Conservation (phyloP, 2,113 vertebrate species). For the Pelecanus crispus region DNA sequence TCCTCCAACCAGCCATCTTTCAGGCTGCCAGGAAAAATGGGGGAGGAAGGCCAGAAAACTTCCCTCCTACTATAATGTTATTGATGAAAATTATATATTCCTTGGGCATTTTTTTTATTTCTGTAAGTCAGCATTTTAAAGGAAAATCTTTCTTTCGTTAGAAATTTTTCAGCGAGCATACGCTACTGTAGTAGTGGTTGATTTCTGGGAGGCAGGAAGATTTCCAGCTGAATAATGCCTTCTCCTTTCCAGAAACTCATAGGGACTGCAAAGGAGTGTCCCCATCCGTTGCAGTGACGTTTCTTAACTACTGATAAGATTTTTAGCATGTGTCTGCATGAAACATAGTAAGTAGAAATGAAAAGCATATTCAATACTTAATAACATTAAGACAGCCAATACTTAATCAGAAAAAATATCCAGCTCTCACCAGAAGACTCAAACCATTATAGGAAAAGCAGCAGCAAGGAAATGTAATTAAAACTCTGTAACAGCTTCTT, state of each 20-base stretch:
- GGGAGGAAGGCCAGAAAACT: neutral
- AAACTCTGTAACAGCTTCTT: neutral
- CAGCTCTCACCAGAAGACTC: neutral
- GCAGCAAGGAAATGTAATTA: conserved; percentile 24
- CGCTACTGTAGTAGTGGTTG: neutral
- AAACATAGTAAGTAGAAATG: neutral
- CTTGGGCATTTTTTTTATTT: neutral
- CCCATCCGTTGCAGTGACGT: neutral
- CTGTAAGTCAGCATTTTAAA: neutral
- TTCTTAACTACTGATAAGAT: neutral
- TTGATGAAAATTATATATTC: neutral
- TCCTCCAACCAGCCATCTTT: neutral
- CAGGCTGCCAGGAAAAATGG: neutral
- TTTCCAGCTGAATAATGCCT: neutral
- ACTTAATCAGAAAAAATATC: conserved; percentile 14
- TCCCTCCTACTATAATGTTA: neutral
- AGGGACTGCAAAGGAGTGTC: neutral
- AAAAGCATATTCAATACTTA: conserved; percentile 31
- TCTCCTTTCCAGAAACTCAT: neutral
- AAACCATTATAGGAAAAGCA: neutral
- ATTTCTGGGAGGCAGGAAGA: neutral
- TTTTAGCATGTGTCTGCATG: neutral
- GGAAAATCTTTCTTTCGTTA: neutral
- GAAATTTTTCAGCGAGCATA: neutral
- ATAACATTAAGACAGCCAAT: neutral